Percentiles rank a stretch among this genome's conserved stretches.
These are phyloP conservation scores for Saccostrea cuccullata DNA, from an alignment of 1,140 invertebrate genomes.

Conservation along the genomic window DNA sequence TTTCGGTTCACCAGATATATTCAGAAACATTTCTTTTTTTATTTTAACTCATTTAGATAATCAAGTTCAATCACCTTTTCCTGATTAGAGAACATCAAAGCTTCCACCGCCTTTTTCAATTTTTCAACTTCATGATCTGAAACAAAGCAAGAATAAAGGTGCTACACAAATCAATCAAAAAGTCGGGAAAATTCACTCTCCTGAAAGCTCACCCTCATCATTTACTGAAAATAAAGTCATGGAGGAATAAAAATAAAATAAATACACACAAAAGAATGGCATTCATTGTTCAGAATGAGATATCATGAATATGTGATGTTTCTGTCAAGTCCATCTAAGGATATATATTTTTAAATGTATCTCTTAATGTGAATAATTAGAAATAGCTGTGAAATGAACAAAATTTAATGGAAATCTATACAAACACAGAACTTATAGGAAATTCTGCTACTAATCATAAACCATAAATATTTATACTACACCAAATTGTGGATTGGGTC, in stretches of 20 bases:
- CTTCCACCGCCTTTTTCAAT: constrained; percentile 80
- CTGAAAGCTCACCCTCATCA: neutral
- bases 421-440: no score
- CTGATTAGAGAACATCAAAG: constrained; percentile 80
- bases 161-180: neutral
- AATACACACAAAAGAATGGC: neutral
- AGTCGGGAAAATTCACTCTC: neutral
- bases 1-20: neutral
- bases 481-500: no score
- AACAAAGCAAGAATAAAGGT: constrained; percentile 51
- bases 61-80: constrained; percentile 77
- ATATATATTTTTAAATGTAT: no score
- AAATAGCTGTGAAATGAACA: no score
- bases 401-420: no score
- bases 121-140: constrained; percentile 80
- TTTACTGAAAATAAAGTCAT: constrained; percentile 11
- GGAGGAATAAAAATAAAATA: neutral
- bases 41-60: neutral
- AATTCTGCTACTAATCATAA: no score
- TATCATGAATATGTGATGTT: neutral
- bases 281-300: neutral
- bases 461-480: no score
- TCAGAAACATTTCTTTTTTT: neutral
- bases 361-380: no score
- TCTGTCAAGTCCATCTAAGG: no score